Percentiles rank a stretch among this genome's conserved stretches.
Conservation (phyloP, 2,797 vertebrate species). For the Hozukius guyotensis region DNA sequence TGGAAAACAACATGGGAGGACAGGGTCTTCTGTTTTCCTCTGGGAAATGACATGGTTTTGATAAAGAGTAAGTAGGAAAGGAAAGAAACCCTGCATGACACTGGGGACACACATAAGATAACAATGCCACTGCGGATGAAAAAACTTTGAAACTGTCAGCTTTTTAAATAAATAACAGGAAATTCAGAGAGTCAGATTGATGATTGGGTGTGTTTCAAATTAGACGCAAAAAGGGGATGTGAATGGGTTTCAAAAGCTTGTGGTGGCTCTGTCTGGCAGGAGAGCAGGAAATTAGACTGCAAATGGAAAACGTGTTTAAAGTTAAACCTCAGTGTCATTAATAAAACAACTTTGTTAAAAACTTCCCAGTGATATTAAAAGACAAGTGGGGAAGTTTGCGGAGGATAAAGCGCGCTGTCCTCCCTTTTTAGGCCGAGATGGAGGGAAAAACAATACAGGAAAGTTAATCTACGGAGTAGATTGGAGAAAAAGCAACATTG, state of each 20-base stretch:
- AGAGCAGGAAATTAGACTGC: slow-evolving; percentile 32
- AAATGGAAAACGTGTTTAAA: neutral
- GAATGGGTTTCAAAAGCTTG: neutral
- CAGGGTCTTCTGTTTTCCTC: slow-evolving; percentile 42
- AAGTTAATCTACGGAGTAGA: slow-evolving; percentile 6
- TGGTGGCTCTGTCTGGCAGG: neutral
- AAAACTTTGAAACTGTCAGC: slow-evolving; percentile 18
- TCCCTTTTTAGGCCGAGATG: neutral
- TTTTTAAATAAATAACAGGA: slow-evolving; percentile 40
- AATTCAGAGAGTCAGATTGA: slow-evolving; percentile 29
- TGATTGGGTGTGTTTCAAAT: slow-evolving; percentile 42
- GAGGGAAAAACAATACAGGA: slow-evolving; percentile 13
- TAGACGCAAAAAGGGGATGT: neutral
- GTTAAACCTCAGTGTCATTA: slow-evolving; percentile 11
- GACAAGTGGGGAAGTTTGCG: neutral
- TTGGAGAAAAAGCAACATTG: neutral
- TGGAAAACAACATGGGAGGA: slow-evolving; percentile 63
- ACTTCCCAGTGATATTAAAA: neutral
- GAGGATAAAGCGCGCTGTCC: neutral
- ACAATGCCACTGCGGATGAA: slow-evolving; percentile 23
- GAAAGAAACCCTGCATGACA: slow-evolving; percentile 27
- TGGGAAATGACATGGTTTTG: slow-evolving; percentile 60
- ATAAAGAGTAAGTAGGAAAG: slow-evolving; percentile 56
- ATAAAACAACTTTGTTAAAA: slow-evolving; percentile 18
- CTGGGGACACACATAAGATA: slow-evolving; percentile 50